Evolutionary conservation across 1,140 invertebrate genomes (phyloP).

Genomic region (Drosophila guanche): DNA sequence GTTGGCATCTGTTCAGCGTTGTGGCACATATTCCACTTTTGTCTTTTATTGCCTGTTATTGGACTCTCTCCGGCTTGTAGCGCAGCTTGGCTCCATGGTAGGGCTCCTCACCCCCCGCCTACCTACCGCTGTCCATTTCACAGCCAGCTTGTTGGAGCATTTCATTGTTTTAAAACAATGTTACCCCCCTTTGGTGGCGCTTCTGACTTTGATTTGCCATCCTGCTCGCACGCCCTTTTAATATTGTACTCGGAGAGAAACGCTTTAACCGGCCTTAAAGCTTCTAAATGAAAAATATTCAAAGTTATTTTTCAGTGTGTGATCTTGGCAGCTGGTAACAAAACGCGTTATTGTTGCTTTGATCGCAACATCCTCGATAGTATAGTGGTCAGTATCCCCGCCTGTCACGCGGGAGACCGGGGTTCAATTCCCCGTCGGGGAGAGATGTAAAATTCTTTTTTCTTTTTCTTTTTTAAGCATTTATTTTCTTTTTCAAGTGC

Average conservation of each 20-base stretch:
- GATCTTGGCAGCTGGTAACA: not conserved
- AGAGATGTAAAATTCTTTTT: not conserved
- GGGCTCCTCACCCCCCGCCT: not conserved
- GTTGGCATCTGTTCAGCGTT: conserved; percentile 76
- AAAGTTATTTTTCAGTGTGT: not conserved
- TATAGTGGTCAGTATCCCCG: conserved; percentile 81
- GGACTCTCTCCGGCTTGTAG: conserved; percentile 25
- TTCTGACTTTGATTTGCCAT: conserved; percentile 74
- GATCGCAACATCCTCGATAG: conserved; percentile 30
- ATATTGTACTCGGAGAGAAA: conserved; percentile 22
- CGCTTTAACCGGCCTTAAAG: conserved; percentile 45
- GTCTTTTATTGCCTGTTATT: conserved; percentile 76
- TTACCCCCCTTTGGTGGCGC: conserved; percentile 59
- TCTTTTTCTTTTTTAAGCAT: not conserved
- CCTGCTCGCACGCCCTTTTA: conserved; percentile 37
- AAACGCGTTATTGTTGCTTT: fast-evolving
- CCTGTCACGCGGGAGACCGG: conserved; percentile 85
- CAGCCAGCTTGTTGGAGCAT: conserved; percentile 31
- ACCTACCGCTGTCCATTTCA: not conserved
- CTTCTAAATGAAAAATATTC: not conserved
- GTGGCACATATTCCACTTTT: conserved; percentile 80
- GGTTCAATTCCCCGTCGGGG: conserved; percentile 79
- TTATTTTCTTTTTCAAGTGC: not conserved
- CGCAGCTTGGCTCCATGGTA: conserved; percentile 32
- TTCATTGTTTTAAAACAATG: conserved; percentile 80